Conservation (phyloP, 2,888 invertebrate species). For the Steinernema scapterisci region DNA sequence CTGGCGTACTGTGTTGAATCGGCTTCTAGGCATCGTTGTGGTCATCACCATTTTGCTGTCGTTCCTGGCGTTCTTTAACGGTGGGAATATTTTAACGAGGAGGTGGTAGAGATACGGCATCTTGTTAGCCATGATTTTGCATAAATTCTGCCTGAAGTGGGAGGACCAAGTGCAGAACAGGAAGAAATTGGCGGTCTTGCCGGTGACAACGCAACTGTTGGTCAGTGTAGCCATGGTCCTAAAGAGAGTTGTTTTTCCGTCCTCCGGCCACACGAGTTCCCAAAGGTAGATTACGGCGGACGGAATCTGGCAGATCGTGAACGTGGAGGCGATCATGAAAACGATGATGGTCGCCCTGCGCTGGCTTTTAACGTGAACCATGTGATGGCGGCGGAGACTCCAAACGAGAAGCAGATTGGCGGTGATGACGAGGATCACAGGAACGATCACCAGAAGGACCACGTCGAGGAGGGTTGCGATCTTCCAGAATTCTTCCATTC, state of each 20-base stretch:
- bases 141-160: constrained; percentile 46
- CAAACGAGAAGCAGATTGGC: constrained; percentile 38
- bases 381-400: constrained; percentile 15
- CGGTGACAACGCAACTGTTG: constrained; percentile 46
- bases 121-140: constrained; percentile 35
- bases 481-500: constrained; percentile 39
- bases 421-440: constrained; percentile 44
- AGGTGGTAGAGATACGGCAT: constrained; percentile 35
- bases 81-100: constrained; percentile 20
- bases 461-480: constrained; percentile 39
- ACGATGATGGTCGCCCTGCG: constrained; percentile 38
- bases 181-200: constrained; percentile 44
- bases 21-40: not conserved
- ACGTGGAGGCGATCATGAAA: constrained; percentile 46
- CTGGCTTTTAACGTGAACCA: constrained; percentile 35
- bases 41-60: constrained; percentile 4
- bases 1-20: constrained; percentile 16
- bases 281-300: constrained; percentile 46
- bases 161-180: constrained; percentile 49
- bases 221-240: constrained; percentile 41
- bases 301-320: constrained; percentile 46
- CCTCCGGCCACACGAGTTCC: constrained; percentile 45
- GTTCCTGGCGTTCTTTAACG: not conserved
- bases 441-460: constrained; percentile 47
- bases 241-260: constrained; percentile 36